phyloP scores from a whole-genome alignment of 2,113 vertebrate species.

The Tragelaphus scriptus region DNA sequence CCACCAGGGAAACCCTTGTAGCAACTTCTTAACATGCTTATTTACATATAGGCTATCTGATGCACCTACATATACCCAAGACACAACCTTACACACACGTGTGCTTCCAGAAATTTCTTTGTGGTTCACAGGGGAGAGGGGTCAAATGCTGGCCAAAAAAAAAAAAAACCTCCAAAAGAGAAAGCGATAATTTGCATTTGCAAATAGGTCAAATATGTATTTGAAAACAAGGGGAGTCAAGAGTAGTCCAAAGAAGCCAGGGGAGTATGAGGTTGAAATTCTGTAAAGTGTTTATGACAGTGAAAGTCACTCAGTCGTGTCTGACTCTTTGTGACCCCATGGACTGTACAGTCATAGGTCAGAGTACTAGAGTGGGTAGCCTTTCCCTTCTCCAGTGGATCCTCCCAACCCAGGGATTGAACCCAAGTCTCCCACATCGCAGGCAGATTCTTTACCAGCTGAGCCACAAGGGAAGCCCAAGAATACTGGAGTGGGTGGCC shows the following conservation, averaged over 20 bases:
- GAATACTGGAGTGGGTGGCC: not conserved
- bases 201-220: not conserved
- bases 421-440: not conserved
- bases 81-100: not conserved
- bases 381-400: not conserved
- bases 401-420: not conserved
- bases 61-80: not conserved
- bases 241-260: not conserved
- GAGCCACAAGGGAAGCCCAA: not conserved
- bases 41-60: not conserved
- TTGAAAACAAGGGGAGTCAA: not conserved
- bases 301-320: not conserved
- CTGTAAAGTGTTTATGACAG: not conserved
- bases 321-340: not conserved
- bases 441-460: not conserved
- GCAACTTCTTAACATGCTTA: not conserved
- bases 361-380: not conserved
- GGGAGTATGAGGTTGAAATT: not conserved
- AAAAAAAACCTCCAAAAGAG: not conserved
- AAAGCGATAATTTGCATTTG: not conserved
- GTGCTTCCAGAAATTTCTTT: not conserved
- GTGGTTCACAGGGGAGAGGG: not conserved
- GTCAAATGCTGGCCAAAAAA: not conserved
- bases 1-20: not conserved
- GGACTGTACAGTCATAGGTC: not conserved